Evolutionary conservation across 1,140 invertebrate species (phyloP).

Genomic region (Pomacea maculata): DNA sequence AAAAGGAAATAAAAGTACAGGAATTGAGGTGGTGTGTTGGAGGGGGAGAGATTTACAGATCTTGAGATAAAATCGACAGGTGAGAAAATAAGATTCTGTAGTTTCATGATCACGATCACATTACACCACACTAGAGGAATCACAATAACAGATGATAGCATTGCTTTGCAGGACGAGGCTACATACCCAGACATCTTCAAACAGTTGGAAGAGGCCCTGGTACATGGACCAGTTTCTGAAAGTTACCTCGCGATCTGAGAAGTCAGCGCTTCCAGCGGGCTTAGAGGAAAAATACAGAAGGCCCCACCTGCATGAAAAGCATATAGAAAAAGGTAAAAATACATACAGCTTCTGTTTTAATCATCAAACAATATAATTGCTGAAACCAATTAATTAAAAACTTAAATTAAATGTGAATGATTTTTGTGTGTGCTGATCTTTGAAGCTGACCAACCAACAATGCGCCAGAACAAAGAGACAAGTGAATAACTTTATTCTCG

Average conservation of each 20-base stretch:
- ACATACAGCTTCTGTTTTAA: too few relatives aligned
- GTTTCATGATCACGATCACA: background rate
- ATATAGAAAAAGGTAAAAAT: background rate
- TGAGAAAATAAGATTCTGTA: background rate
- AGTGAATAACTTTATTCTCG: too few relatives aligned
- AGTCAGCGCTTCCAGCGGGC: background rate
- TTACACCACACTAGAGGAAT: background rate
- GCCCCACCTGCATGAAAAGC: constrained; percentile 24
- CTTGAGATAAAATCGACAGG: too few relatives aligned
- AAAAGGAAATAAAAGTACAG: too few relatives aligned
- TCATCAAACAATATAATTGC: background rate
- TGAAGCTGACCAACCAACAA: background rate
- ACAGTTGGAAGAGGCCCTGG: constrained; percentile 27
- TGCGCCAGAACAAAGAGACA: background rate
- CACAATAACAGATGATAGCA: too few relatives aligned
- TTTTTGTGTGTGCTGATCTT: background rate
- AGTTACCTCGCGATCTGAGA: background rate
- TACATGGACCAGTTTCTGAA: constrained; percentile 20
- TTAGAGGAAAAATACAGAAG: constrained; percentile 21
- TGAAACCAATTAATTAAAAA: background rate
- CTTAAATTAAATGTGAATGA: background rate
- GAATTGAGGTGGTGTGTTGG: too few relatives aligned
- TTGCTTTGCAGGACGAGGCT: too few relatives aligned
- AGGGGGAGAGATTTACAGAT: too few relatives aligned
- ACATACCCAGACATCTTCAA: constrained; percentile 19